These are phyloP conservation scores for Eumerus sabulonum DNA, from an alignment of 2,888 invertebrate species.

Conservation along the genomic window DNA sequence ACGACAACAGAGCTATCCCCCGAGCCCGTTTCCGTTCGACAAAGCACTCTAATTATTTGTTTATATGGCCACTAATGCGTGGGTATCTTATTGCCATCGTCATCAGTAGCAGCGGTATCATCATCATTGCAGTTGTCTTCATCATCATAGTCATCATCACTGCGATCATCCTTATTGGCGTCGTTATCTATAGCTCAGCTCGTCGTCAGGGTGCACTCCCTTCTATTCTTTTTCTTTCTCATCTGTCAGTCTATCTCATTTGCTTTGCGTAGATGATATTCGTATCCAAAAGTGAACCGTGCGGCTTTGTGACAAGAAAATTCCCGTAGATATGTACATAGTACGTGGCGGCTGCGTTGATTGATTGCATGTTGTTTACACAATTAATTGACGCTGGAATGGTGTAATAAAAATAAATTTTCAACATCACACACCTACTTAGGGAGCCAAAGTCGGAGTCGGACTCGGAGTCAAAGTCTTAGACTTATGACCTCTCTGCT, in stretches of 20 bases:
- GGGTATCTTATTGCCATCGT: constrained; percentile 37
- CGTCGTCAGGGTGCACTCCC: neutral
- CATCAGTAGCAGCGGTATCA: neutral
- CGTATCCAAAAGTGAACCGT: constrained; percentile 3
- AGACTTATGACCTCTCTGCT: constrained; percentile 21
- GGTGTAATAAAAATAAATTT: constrained; percentile 66
- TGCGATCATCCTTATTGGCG: constrained; percentile 20
- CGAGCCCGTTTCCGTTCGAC: neutral
- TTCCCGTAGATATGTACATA: constrained; percentile 14
- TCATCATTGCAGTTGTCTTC: constrained; percentile 25
- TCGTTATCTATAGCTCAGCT: constrained; percentile 8
- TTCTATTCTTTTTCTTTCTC: no score
- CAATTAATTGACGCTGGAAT: constrained; percentile 66
- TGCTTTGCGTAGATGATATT: no score
- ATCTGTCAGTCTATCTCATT: neutral
- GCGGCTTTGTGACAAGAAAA: constrained; percentile 51
- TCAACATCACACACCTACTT: constrained; percentile 55
- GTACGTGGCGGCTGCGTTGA: constrained; percentile 53
- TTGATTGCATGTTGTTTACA: constrained; percentile 69
- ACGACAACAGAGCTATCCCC: neutral
- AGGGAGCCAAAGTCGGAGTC: constrained; percentile 23
- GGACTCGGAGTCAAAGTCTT: constrained; percentile 6
- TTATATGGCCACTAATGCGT: constrained; percentile 50
- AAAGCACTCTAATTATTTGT: constrained; percentile 38
- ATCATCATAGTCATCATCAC: constrained; percentile 17